Percentiles rank a stretch among this genome's conserved stretches.
Evolutionary conservation across 2,797 vertebrate genomes (phyloP).

Genomic region (Orestias chungarensis): DNA sequence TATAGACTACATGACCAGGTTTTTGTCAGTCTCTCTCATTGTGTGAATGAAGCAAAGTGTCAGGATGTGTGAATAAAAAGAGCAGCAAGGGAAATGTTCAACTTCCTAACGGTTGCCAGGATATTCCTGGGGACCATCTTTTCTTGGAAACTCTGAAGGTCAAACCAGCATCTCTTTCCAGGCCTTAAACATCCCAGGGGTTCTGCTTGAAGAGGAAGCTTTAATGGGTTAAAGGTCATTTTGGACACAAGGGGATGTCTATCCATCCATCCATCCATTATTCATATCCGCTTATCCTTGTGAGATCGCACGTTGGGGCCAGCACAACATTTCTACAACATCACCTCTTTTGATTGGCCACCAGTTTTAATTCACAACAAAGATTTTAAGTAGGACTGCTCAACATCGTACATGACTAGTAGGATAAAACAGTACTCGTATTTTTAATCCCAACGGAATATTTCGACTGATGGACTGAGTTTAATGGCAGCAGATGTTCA

Average conservation of each 20-base stretch:
- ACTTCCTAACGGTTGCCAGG: constrained; percentile 38
- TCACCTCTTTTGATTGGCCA: too few relatives aligned
- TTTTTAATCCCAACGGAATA: too few relatives aligned
- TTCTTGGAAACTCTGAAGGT: constrained; percentile 45
- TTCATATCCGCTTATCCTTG: too few relatives aligned
- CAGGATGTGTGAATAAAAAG: constrained; percentile 16
- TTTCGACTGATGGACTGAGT: too few relatives aligned
- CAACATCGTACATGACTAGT: too few relatives aligned
- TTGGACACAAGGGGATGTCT: constrained; percentile 1
- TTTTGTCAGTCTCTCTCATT: constrained; percentile 19
- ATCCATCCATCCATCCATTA: too few relatives aligned
- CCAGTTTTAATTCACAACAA: too few relatives aligned
- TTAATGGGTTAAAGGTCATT: not conserved
- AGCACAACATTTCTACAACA: too few relatives aligned
- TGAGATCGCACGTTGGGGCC: too few relatives aligned
- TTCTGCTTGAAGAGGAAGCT: constrained; percentile 10
- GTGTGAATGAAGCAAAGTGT: constrained; percentile 16
- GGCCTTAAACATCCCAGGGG: not conserved
- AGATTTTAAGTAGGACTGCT: too few relatives aligned
- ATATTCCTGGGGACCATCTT: constrained; percentile 43
- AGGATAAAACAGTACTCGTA: too few relatives aligned
- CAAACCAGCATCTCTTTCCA: constrained; percentile 42
- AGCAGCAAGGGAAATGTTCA: constrained; percentile 37
- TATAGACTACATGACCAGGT: constrained; percentile 46
- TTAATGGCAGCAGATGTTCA: too few relatives aligned